phyloP scores from a whole-genome alignment of 2,113 vertebrate species.

The Centrocercus urophasianus region DNA sequence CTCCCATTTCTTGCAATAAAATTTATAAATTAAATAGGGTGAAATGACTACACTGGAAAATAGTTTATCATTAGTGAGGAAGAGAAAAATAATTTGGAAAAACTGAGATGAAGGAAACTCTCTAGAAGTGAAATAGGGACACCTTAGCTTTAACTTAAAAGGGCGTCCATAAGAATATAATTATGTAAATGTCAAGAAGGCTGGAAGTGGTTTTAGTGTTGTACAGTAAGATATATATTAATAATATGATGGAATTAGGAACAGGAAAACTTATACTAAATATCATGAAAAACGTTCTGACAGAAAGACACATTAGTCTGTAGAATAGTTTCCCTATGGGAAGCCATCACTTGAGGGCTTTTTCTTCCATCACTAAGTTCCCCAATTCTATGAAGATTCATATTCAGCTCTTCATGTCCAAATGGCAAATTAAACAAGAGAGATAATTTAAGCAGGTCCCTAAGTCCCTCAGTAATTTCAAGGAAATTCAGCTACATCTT shows the following conservation, averaged over 20 bases:
- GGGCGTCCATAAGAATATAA: conserved; percentile 25
- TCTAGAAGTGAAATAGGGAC: conserved; percentile 3
- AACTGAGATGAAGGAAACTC: neutral
- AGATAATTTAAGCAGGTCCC: conserved; percentile 62
- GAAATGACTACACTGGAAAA: neutral
- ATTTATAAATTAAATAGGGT: neutral
- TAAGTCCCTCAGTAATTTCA: conserved; percentile 69
- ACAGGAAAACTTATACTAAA: conserved; percentile 18
- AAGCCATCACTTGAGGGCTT: conserved; percentile 56
- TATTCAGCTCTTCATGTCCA: conserved; percentile 39
- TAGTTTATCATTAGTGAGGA: neutral
- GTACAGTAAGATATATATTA: conserved; percentile 63
- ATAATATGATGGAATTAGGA: conserved; percentile 44
- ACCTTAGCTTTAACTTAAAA: conserved; percentile 30
- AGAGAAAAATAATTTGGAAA: neutral
- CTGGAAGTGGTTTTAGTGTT: conserved; percentile 58
- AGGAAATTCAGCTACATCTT: conserved; percentile 43
- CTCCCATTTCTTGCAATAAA: neutral
- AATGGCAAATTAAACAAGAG: conserved; percentile 63
- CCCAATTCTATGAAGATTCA: conserved; percentile 37
- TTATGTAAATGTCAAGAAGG: conserved; percentile 66
- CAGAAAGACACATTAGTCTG: conserved; percentile 53
- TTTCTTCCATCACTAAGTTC: conserved; percentile 45
- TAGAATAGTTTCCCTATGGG: conserved; percentile 44
- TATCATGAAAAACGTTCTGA: conserved; percentile 42